Evolutionary conservation across 2,113 vertebrate species (phyloP).

Genomic region (Oncorhynchus tshawytscha): DNA sequence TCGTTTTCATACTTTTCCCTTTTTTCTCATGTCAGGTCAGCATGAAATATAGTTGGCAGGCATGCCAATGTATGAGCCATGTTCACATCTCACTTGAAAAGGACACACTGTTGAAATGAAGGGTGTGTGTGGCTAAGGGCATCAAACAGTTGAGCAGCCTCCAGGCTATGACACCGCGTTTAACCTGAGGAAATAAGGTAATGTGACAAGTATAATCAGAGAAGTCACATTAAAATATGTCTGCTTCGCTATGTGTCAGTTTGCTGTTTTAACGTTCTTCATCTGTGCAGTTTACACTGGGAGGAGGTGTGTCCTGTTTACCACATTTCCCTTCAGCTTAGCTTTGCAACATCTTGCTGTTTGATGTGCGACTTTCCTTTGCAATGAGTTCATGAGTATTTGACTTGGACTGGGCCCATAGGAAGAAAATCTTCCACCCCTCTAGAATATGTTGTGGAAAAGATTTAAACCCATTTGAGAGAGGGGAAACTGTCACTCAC

Average conservation of each 20-base stretch:
- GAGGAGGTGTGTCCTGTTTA: constrained; percentile 69
- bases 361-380: constrained; percentile 65
- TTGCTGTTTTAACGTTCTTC: constrained; percentile 21
- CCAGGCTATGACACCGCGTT: constrained; percentile 62
- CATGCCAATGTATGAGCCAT: constrained; percentile 25
- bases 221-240: constrained; percentile 52
- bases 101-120: constrained; percentile 52
- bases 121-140: constrained; percentile 58
- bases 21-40: constrained; percentile 31
- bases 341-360: constrained; percentile 63
- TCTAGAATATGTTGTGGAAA: constrained; percentile 71
- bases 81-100: constrained; percentile 54
- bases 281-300: constrained; percentile 46
- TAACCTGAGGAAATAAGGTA: constrained; percentile 69
- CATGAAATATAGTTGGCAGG: constrained; percentile 43
- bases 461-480: constrained; percentile 63
- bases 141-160: constrained; percentile 62
- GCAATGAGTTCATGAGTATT: constrained; percentile 67
- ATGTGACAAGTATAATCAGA: constrained; percentile 53
- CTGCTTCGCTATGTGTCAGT: constrained; percentile 40
- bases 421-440: constrained; percentile 69
- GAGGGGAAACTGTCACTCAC: constrained; percentile 59
- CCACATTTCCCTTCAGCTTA: constrained; percentile 50
- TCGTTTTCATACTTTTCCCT: constrained; percentile 37
- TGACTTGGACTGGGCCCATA: constrained; percentile 65